These are phyloP conservation scores for Rhipidura dahli DNA, from an alignment of 2,113 vertebrate species.

Conservation along the genomic window DNA sequence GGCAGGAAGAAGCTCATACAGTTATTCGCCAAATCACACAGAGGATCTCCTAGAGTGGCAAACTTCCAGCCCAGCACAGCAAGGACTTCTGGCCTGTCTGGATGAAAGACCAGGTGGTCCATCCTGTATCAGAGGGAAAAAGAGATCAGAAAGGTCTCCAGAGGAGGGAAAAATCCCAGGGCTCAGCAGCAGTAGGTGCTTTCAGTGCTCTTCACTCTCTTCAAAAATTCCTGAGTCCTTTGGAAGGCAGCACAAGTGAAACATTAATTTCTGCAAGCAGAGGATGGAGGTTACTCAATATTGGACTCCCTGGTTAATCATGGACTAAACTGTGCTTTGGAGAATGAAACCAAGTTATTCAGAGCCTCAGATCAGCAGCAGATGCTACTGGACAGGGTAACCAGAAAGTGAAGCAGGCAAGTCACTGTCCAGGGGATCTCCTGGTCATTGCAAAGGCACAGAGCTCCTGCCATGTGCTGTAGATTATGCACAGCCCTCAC, in stretches of 20 bases:
- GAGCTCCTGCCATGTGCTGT: neutral
- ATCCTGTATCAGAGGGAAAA: constrained; percentile 69
- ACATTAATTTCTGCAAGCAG: neutral
- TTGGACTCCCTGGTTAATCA: neutral
- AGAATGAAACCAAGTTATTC: neutral
- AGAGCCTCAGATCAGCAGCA: neutral
- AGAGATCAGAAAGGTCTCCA: neutral
- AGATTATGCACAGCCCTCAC: neutral
- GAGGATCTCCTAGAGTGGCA: constrained; percentile 80
- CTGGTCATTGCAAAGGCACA: neutral
- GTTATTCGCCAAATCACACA: constrained; percentile 78
- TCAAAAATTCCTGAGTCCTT: neutral
- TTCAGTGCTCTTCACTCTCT: neutral
- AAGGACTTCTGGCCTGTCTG: constrained; percentile 75
- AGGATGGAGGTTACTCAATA: neutral
- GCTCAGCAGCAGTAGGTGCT: neutral
- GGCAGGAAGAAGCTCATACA: constrained; percentile 77
- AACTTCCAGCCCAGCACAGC: constrained; percentile 83
- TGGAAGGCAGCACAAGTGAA: neutral
- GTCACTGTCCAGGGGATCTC: neutral
- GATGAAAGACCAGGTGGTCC: constrained; percentile 82
- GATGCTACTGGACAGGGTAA: neutral
- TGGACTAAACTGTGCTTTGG: neutral
- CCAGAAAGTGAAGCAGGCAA: neutral
- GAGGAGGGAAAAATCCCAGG: neutral